These are phyloP conservation scores for Lacerta viridis DNA, from an alignment of 2,797 vertebrate species.

Conservation along the genomic window DNA sequence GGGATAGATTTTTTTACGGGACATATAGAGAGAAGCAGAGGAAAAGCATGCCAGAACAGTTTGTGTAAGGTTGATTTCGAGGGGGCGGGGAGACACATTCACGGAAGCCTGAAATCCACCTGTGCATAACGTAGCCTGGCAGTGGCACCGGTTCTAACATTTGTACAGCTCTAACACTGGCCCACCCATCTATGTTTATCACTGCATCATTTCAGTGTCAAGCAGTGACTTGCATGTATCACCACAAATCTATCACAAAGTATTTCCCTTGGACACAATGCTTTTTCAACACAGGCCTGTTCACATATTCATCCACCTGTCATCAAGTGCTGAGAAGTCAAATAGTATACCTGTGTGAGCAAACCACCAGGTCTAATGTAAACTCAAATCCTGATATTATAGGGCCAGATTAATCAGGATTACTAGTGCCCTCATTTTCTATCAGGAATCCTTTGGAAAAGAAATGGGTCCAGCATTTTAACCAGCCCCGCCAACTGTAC, in stretches of 20 bases:
- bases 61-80: neutral
- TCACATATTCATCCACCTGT: neutral
- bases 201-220: neutral
- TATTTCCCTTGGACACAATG: neutral
- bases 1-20: neutral
- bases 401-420: no score
- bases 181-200: neutral
- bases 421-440: neutral
- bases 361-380: neutral
- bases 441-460: neutral
- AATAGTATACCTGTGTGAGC: neutral
- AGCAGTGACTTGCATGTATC: neutral
- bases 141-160: neutral
- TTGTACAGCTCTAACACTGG: neutral
- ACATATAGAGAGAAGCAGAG: neutral
- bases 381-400: neutral
- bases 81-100: neutral
- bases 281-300: neutral
- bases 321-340: neutral
- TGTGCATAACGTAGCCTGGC: neutral
- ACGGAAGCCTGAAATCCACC: constrained; percentile 1
- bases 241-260: neutral
- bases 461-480: neutral
- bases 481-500: neutral
- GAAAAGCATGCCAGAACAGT: constrained; percentile 33